Percentiles rank a stretch among this genome's conserved stretches.
Evolutionary conservation across 2,888 invertebrate species (phyloP).

Genomic region (Sclerodermus sp.): DNA sequence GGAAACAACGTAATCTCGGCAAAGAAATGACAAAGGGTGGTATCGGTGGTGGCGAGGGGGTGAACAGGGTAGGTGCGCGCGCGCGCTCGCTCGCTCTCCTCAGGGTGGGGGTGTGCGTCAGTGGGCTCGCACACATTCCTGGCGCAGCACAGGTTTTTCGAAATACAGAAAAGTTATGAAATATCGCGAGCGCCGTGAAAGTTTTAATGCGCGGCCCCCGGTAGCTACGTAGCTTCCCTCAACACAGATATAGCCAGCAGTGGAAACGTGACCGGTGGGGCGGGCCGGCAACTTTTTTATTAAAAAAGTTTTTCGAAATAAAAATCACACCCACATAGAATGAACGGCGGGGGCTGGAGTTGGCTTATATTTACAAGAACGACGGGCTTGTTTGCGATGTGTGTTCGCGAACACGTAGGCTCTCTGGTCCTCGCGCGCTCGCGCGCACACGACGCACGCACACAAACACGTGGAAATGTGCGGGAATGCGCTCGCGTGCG

Average conservation of each 20-base stretch:
- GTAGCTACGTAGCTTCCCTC: conserved; percentile 22
- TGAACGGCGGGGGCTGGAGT: conserved; percentile 17
- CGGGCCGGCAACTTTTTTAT: conserved; percentile 51
- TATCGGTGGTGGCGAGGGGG: too few species aligned
- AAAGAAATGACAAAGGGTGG: too few species aligned
- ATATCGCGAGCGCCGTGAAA: conserved; percentile 54
- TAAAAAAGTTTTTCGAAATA: conserved; percentile 56
- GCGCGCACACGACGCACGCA: background rate
- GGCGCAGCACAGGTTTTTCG: conserved; percentile 47
- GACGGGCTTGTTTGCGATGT: too few species aligned
- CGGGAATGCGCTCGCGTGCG: background rate
- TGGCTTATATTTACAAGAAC: too few species aligned
- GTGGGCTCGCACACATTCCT: background rate
- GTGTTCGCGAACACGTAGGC: too few species aligned
- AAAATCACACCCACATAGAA: conserved; percentile 41
- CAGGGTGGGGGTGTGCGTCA: background rate
- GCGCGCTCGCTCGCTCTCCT: too few species aligned
- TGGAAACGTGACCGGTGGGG: background rate
- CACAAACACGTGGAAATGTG: background rate
- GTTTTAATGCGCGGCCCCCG: conserved; percentile 53
- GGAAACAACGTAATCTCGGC: too few species aligned
- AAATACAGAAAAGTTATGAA: conserved; percentile 56
- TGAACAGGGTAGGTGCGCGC: too few species aligned
- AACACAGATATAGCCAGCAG: conserved; percentile 1
- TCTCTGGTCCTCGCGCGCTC: background rate